Evolutionary conservation across 2,797 vertebrate species (phyloP), one percentile per base, ranked within the genome.

Genomic region (Bufotes viridis): DNA sequence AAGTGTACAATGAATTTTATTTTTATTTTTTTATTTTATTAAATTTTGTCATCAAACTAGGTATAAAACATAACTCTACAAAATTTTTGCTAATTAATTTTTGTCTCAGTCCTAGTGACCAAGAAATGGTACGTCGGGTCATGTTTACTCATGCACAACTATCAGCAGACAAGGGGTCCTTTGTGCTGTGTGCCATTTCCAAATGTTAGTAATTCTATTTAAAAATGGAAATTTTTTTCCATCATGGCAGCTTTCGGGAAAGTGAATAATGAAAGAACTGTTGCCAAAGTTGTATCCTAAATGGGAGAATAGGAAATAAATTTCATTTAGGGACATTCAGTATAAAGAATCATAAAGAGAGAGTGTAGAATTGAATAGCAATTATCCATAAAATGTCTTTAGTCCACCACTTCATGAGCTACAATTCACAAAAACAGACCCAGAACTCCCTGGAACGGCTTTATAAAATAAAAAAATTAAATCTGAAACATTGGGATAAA

Each of bases 41-140:
- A 34, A 87, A 69, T 72, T 53, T 83, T 58, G 69, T 84, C 70
- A 9, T 18, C 65, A 67, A 85, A 78, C 10, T 22, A 61, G 70
- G 34, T 22, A 61, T 75, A 42, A 4, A 72, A 78, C 90, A 91
- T 89, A 92, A 91, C 57, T 81, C 90, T 88, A 91, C 90, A 7
- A 81, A 72, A 90, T 87, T 91, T 81, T 90, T 92, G 90, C 90
- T 90, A 91, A 92, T 94, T 93, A 92, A 91, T 93, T 92, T 42
- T 93, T 90, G 88, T 90, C 92, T 90, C 90, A 92, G 91, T 80
- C 0, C 81, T 1, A 34, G 87, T 55, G 88, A 91, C 90, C 91
- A 91, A 55, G 75, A 78, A 90, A 90, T 78, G 82, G 91, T 55
- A 72, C 87, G 89, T 24, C 1, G 86, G 79, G 74, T 70, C 87